Evolutionary conservation across 2,888 invertebrate species (phyloP).

Genomic region (Anthrax anthrax): DNA sequence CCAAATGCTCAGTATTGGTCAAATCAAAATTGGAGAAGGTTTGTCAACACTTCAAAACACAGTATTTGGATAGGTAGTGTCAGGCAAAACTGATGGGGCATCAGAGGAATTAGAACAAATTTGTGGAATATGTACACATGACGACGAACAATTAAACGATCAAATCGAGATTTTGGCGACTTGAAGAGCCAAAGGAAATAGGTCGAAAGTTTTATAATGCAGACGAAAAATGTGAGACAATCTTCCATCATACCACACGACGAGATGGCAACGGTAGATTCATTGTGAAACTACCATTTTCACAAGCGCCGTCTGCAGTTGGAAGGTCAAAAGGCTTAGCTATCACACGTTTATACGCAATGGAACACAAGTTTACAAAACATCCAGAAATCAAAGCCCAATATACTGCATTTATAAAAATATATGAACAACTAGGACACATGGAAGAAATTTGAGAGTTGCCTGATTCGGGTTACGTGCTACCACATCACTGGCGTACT

Average conservation of each 20-base stretch:
- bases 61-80: background rate
- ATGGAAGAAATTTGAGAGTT: constrained; percentile 8
- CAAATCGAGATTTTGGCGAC: background rate
- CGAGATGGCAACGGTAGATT: constrained; percentile 10
- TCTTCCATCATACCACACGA: constrained; percentile 9
- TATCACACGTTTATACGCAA: constrained; percentile 9
- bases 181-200: background rate
- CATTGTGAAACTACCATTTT: constrained; percentile 13
- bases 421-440: constrained; percentile 13
- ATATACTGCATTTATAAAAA: constrained; percentile 14
- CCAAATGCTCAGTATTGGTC: background rate
- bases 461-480: background rate
- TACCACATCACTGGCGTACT: background rate
- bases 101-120: background rate
- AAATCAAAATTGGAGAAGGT: background rate
- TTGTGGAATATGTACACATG: background rate
- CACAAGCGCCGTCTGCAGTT: constrained; percentile 3
- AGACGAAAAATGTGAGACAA: constrained; percentile 10
- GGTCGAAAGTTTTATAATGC: background rate
- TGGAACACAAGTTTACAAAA: constrained; percentile 12
- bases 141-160: background rate
- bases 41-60: no score
- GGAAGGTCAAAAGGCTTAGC: constrained; percentile 3
- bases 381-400: constrained; percentile 9
- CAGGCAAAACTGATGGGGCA: background rate